These are phyloP conservation scores for Neuroscelio doddi DNA, from an alignment of 2,888 invertebrate species.

Conservation along the genomic window DNA sequence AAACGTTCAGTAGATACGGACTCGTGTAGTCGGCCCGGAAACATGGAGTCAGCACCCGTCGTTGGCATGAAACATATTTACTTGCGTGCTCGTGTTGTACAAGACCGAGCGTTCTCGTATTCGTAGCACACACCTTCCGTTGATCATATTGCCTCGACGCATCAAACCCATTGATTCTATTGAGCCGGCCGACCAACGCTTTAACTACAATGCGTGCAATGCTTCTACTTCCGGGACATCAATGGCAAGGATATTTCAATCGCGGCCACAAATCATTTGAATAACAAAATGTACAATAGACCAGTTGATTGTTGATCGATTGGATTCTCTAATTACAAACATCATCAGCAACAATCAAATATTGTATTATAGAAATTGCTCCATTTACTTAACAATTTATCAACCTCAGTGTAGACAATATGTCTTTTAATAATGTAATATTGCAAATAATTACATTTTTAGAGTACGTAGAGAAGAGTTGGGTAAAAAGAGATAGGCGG, in stretches of 20 bases:
- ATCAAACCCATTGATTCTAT: constrained; percentile 1
- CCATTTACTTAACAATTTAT: neutral
- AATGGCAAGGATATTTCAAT: constrained; percentile 2
- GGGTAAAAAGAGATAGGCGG: too few relatives aligned
- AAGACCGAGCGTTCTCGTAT: neutral
- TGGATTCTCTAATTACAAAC: constrained; percentile 1
- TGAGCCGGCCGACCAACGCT: neutral
- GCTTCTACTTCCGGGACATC: neutral
- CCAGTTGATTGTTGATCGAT: constrained; percentile 1
- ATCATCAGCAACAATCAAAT: neutral
- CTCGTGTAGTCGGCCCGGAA: constrained; percentile 34
- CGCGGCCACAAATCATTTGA: constrained; percentile 3
- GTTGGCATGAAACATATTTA: constrained; percentile 29
- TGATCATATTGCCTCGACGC: constrained; percentile 10
- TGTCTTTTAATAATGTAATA: too few relatives aligned
- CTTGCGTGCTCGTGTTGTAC: constrained; percentile 8
- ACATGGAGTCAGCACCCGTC: constrained; percentile 35
- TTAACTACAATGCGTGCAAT: constrained; percentile 2
- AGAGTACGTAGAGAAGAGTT: too few relatives aligned
- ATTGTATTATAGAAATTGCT: neutral
- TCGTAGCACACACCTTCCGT: constrained; percentile 7
- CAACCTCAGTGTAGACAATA: too few relatives aligned
- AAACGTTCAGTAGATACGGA: constrained; percentile 24
- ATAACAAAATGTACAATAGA: constrained; percentile 1
- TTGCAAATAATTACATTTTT: too few relatives aligned